Conservation (phyloP, 2,888 invertebrate species). For the Rotaria macrura region DNA sequence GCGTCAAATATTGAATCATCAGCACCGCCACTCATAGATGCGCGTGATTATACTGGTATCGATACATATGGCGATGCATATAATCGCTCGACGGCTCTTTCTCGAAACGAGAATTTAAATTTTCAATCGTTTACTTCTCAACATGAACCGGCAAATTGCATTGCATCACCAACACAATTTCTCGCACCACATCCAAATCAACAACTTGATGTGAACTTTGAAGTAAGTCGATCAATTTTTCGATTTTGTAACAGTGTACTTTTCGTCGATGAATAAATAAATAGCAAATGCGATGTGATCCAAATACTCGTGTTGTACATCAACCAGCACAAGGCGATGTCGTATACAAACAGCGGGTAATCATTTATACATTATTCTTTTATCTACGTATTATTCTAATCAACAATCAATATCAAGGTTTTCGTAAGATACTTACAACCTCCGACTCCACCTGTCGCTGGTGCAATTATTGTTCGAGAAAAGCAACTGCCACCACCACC, state of each 20-base stretch:
- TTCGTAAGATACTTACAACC: constrained; percentile 17
- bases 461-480: constrained; percentile 11
- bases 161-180: background rate
- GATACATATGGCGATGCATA: background rate
- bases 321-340: background rate
- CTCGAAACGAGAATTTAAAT: background rate
- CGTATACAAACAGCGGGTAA: background rate
- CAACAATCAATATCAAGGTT: background rate
- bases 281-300: background rate
- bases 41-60: background rate
- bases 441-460: background rate
- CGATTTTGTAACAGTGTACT: background rate
- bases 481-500: background rate
- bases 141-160: background rate
- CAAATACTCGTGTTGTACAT: background rate
- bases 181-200: background rate
- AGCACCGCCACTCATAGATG: background rate
- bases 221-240: background rate
- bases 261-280: background rate
- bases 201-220: background rate
- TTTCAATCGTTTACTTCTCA: background rate
- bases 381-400: background rate
- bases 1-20: background rate
- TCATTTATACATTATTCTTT: background rate
- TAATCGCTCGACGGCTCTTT: background rate